Base-by-base conservation (phyloP, 37 sponge, comb jelly and placozoan species). In the Corticium candelabrum region DNA sequence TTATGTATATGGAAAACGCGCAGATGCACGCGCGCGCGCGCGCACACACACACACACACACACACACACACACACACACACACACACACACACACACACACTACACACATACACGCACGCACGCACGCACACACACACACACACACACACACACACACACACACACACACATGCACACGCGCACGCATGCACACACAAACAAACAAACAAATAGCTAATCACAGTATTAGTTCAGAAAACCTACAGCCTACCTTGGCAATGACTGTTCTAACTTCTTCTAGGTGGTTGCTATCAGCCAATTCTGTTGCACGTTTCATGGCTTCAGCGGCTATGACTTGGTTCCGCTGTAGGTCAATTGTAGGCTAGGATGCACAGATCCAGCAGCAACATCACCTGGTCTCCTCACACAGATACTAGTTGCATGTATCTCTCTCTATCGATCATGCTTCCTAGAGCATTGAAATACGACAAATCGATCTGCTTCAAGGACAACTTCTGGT, bases 271-370 rank as follows among this genome's bases (percentile, higher is more conserved):
- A 72, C 81, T 76, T 73, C 81, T 3, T 80, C 3, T 27, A 80
- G 71, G 3, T 37, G 2, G 27, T 50, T 50, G 27, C 39, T 35
- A 15, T 80, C 81, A 27, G 81, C 81, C 74, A 80, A 34, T 11
- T 2, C 40, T 37, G 81, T 38, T 3, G 81, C 81, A 21, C 15
- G 2, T 2, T 68, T 37, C 3, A 80, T 68, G 27, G 73, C 72
- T 3, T 3, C 73, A 31, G 73, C 73, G 11, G 81, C 11, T 3
- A 35, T 75, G 27, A 80, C 41, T 3, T 72, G 67, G 39, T 76
- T 80, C 3, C 75, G 36, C 34, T 80, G 81, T 39, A 74, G 71
- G 40, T 80, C 81, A 5, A 80, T 50, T 80, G 56, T 7, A 35
- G 73, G 39, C 40, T 80, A 41, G 72, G 74, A 27, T 21, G 62